Evolutionary conservation across 2,888 invertebrate species (phyloP), one percentile per base, ranked within the genome.

Genomic region (Erebia epiphron): DNA sequence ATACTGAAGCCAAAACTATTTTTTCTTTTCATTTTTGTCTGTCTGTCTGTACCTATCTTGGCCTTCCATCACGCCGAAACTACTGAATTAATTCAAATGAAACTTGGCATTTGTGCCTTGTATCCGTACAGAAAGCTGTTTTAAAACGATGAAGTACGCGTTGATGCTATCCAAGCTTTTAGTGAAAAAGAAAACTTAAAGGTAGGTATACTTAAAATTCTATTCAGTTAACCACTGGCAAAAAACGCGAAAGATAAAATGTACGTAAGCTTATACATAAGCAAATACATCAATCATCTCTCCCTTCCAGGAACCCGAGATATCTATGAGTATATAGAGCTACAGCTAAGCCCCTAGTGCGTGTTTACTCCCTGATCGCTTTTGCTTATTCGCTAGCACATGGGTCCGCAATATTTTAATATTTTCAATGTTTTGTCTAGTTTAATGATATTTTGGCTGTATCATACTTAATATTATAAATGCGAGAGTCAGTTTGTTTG

Each of bases 301-400:
- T 74, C 75, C 71, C 69, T 72, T 72, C 62, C 54, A 49, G 50
- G 50, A 66, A 64, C 63, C 61, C 73, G 78, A 77, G 78, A 82
- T 82, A 81, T 82, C 69, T 69, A 61, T 41, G 46, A n/a, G 35
- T 4, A 26, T 62, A 67, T 65, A 57, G 46, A 52, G 26, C 69
- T 66, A 62, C 64, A 50, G 35, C 62, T 35, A 54, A 21, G 56
- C 14, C 75, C 46, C 21, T 49, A n/a, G 62, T 60, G 9, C 16
- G 60, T 60, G 41, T 41, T 41, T 60, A 41, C 60, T 16, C 26
- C 26, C 35, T 35, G 5, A 35, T 35, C 16, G 41, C 35, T 60
- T 11, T 41, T 35, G 1, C 61, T 61, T 61, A 61, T 18, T 61
- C 14, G 41, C 58, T 54, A 18, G n/a, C 41, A 41, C 60, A 43